Evolutionary conservation across 2,113 vertebrate genomes (phyloP).

Genomic region (Macquaria australasica): DNA sequence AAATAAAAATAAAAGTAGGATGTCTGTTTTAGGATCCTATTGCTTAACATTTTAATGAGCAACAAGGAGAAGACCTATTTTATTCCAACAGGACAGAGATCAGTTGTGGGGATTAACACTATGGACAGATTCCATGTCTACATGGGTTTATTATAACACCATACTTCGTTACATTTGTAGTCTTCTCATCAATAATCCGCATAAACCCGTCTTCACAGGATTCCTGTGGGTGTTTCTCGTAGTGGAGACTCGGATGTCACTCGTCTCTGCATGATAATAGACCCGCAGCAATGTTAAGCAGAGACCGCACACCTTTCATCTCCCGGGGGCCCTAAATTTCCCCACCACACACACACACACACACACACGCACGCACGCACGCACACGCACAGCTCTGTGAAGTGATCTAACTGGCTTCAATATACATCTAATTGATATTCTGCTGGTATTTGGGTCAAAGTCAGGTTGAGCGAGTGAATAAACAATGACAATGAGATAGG

Average conservation of each 20-base stretch:
- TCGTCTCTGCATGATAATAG: conserved; percentile 69
- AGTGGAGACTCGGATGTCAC: conserved; percentile 49
- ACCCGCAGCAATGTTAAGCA: conserved; percentile 26
- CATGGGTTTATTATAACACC: background rate
- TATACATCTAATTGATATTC: conserved; percentile 59
- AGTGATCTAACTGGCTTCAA: conserved; percentile 56
- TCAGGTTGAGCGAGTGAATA: conserved; percentile 39
- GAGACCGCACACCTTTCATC: conserved; percentile 60
- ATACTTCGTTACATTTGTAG: background rate
- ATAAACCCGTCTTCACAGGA: background rate
- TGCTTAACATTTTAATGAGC: background rate
- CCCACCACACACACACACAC: background rate
- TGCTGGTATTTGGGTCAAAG: conserved; percentile 32
- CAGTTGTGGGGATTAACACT: background rate
- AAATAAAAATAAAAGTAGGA: background rate
- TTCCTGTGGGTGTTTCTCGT: conserved; percentile 11
- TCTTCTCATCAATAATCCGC: background rate
- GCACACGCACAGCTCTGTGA: conserved; percentile 21
- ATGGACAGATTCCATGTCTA: background rate
- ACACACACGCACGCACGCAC: conserved; percentile 13
- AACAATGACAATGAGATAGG: background rate
- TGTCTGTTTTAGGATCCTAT: background rate
- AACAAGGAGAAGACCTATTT: too few species aligned
- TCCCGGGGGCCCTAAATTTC: conserved; percentile 38
- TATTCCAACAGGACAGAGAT: background rate